Evolutionary conservation across 2,113 vertebrate genomes (phyloP), one percentile per base, ranked within the genome.

Genomic region (Coracopsis vasa): DNA sequence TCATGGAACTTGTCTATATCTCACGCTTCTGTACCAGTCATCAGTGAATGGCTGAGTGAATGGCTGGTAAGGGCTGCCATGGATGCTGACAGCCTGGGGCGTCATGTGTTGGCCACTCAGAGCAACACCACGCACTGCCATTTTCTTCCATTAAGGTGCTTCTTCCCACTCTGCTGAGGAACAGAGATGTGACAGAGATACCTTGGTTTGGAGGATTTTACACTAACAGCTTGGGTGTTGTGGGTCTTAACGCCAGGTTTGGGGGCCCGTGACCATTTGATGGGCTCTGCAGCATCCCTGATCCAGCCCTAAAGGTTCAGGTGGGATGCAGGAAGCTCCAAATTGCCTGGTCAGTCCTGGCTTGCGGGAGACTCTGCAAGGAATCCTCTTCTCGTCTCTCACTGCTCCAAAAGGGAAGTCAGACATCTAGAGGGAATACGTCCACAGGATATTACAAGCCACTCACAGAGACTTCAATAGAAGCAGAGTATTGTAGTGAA

Each of bases 401-500:
- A 24, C 29, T 92, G 20, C 44, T 96, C 69, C 35, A 10, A 65
- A 84, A 65, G 44, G 44, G 44, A 89, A 82, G 50, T 85, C 82
- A 94, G 72, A 53, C 0, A 3, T 89, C 87, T 54, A 53, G 31
- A 82, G 72, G 78, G 77, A 89, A 72, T 82, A 86, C 7, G 41
- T 53, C 82, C 88, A 88, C 50, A 84, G 80, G 74, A 86, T 92
- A 88, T 92, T 96, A 87, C 90, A 86, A 96, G 77, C n/a, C 90
- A 47, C 77, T 94, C 64, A 86, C 45, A 54, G 29, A 69, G 65
- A 28, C 73, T 91, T 78, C 16, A 15, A 85, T 44, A 90, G 70
- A 89, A 81, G 53, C 56, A n/a, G 33, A 51, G 37, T 77, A 80
- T 94, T 96, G 93, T 96, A 96, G 90, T 94, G 82, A 95, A 95